phyloP scores from a whole-genome alignment of 2,113 vertebrate genomes.

The Collichthys lucidus region DNA sequence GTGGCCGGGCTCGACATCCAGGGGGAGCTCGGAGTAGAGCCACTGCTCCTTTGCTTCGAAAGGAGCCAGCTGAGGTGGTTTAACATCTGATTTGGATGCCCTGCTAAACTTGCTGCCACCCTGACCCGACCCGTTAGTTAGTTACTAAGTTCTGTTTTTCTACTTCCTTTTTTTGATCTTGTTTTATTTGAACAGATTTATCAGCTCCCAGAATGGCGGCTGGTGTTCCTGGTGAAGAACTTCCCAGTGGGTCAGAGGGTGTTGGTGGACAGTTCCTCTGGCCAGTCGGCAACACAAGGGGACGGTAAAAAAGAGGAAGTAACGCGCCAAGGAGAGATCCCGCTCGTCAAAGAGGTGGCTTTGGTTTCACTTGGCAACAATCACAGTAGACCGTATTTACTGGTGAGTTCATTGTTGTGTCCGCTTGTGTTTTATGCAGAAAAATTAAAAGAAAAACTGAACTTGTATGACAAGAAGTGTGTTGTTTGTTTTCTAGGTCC shows the following conservation, averaged over 20 bases:
- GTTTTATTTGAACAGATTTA: constrained; percentile 84
- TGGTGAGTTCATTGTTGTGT: constrained; percentile 82
- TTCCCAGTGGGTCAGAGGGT: constrained; percentile 94
- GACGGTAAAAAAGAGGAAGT: constrained; percentile 91
- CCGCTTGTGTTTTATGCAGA: neutral
- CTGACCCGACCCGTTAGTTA: no score
- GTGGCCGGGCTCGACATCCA: no score
- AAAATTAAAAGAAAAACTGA: neutral
- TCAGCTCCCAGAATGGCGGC: constrained; percentile 92
- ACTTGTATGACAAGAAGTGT: neutral
- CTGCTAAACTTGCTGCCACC: no score
- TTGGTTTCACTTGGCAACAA: constrained; percentile 90
- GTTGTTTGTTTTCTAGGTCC: constrained; percentile 80
- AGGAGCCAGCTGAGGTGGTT: no score
- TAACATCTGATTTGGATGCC: no score
- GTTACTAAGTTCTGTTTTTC: neutral
- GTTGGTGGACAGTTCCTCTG: constrained; percentile 92
- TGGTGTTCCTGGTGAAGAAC: constrained; percentile 95
- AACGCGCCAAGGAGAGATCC: constrained; percentile 91
- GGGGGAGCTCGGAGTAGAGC: no score
- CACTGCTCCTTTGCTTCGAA: no score
- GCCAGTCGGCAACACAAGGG: constrained; percentile 88
- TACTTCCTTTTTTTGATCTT: neutral
- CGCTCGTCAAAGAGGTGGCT: constrained; percentile 90
- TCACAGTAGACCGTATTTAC: constrained; percentile 89